Evolutionary conservation across 2,113 vertebrate genomes (phyloP), one percentile per base, ranked within the genome.

Genomic region (Edolisoma coerulescens): DNA sequence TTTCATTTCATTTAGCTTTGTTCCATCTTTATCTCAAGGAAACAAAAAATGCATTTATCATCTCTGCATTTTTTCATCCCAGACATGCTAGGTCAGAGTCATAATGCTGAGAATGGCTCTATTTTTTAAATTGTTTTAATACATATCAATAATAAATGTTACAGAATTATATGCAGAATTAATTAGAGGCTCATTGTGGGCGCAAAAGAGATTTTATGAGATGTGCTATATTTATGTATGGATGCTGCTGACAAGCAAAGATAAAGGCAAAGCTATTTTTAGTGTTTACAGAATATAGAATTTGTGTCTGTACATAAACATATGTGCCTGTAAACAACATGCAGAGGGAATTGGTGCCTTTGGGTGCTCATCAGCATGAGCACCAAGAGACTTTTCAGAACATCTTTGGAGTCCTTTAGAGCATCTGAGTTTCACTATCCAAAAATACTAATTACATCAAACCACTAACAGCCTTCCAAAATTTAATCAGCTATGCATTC

Each of bases 81-180:
- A 49, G 49, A 84, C 28, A 67, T 28, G 27, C 35, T 74, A 50
- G 21, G 27, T 76, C 87, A 88, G 82, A 73, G 76, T 54, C 27
- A 75, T 56, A 95, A 95, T 85, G 57, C 71, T 89, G 71, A 92
- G 59, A 84, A 89, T 4, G 33, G 65, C 47, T 68, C 19, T 53
- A 6, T 39, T 32, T 59, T 65, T 95, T 61, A 42, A 39, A 54
- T 45, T 50, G 33, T 85, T 91, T 78, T 71, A 91, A 82, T 89
- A 82, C 75, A 82, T 78, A 93, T 97, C 64, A 96, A 93, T 95
- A 95, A 97, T 93, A 94, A 93, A 96, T 85, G 76, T 64, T 94
- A 71, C 19, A n/a, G 76, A 97, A 95, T 93, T 96, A 94, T 90
- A 94, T 27, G 56, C 75, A 69, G 84, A 96, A 89, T 92, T 97